A percentile compares a stretch with the other conserved stretches of the same genome.
Evolutionary conservation across 1,140 invertebrate genomes (phyloP).

Genomic region (Magallana angulata): DNA sequence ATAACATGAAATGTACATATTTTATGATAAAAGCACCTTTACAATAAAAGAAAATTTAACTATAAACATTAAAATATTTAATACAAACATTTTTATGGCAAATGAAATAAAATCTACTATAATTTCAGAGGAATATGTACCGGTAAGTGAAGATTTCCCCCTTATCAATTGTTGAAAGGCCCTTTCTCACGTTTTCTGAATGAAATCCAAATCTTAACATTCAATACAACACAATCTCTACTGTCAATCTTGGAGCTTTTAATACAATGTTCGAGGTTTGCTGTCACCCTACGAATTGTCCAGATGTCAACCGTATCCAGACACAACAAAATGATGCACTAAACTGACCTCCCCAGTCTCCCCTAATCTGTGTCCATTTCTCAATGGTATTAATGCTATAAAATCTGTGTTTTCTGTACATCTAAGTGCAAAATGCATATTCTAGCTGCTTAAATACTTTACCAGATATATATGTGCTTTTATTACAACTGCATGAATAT

Average conservation of each 20-base stretch:
- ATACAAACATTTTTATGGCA: not conserved
- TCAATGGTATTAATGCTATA: not conserved
- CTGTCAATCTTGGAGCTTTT: not conserved
- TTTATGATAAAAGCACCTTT: not conserved
- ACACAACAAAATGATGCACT: slow-evolving; percentile 1
- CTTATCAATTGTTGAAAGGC: not conserved
- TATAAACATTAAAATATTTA: not conserved
- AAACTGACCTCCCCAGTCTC: slow-evolving; percentile 7
- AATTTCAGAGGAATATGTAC: not conserved
- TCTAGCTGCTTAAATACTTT: too few relatives aligned
- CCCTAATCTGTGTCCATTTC: not conserved
- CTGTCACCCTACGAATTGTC: slow-evolving; percentile 12
- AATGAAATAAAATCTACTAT: not conserved
- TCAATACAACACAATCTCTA: slow-evolving; percentile 21
- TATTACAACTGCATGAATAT: too few relatives aligned
- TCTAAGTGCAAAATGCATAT: too few relatives aligned
- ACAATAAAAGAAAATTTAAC: not conserved
- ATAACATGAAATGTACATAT: too few relatives aligned
- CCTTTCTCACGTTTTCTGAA: slow-evolving; percentile 27
- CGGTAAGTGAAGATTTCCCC: not conserved
- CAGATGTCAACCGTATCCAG: not conserved
- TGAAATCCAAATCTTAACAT: slow-evolving; percentile 11
- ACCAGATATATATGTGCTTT: too few relatives aligned
- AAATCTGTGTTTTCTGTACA: too few relatives aligned
- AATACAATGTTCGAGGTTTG: not conserved